Conservation (phyloP, 2,113 vertebrate species). For the Theropithecus gelada region DNA sequence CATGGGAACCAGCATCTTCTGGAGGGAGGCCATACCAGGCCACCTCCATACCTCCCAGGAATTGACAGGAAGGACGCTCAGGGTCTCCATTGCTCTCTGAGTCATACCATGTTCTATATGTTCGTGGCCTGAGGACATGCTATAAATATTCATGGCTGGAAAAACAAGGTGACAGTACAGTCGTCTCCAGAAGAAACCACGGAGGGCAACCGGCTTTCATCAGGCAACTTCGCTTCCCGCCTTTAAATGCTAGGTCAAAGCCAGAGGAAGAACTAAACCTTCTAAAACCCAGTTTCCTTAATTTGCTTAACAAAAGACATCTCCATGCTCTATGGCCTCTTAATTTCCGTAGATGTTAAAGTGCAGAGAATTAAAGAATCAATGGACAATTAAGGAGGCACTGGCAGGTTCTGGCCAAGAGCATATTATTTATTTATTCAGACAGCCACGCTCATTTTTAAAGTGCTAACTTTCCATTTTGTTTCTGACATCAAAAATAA, state of each 20-base stretch:
- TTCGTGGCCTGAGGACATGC: background rate
- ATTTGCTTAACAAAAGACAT: conserved; percentile 75
- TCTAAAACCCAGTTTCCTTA: conserved; percentile 44
- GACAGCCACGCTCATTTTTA: conserved; percentile 75
- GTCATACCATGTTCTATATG: background rate
- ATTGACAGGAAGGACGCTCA: background rate
- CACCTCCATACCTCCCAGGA: background rate
- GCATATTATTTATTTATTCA: conserved; percentile 78
- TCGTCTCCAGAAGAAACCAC: background rate
- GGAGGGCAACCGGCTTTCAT: background rate
- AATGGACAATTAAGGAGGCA: conserved; percentile 77
- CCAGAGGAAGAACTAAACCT: background rate
- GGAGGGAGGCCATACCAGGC: accelerated
- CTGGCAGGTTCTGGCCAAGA: conserved; percentile 68
- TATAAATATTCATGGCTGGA: conserved; percentile 21
- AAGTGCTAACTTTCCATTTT: conserved; percentile 79
- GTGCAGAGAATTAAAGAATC: conserved; percentile 80
- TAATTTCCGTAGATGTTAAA: conserved; percentile 75
- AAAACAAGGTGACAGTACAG: background rate
- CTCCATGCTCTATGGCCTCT: conserved; percentile 67
- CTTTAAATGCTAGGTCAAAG: background rate
- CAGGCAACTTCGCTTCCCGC: background rate
- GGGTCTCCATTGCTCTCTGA: background rate
- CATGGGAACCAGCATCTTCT: background rate
- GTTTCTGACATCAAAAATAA: conserved; percentile 76